A percentile compares a stretch with the other conserved stretches of the same genome.
phyloP scores from a whole-genome alignment of 2,888 invertebrate genomes.

The Syrphus vitripennis region DNA sequence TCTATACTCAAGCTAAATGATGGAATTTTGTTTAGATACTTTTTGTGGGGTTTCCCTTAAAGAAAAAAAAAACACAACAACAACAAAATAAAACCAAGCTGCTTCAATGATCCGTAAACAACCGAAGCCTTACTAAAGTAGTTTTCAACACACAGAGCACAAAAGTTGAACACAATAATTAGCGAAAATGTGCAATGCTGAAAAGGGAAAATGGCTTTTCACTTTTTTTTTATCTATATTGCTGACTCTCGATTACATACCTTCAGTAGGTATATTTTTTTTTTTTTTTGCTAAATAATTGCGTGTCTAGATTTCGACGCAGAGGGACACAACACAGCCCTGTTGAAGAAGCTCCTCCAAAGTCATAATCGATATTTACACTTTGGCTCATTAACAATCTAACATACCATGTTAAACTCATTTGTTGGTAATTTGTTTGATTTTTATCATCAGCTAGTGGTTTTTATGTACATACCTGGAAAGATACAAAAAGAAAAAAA shows the following conservation, averaged over 20 bases:
- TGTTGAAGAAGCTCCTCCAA: slow-evolving; percentile 11
- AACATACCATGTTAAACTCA: slow-evolving; percentile 11
- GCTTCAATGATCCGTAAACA: slow-evolving; percentile 67
- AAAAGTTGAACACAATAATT: slow-evolving; percentile 53
- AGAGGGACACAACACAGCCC: not conserved
- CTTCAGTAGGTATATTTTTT: not conserved
- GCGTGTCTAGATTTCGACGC: not conserved
- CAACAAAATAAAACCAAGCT: slow-evolving; percentile 62
- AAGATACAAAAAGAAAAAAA: slow-evolving; percentile 29
- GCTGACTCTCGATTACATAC: not conserved
- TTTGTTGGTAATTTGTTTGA: slow-evolving; percentile 15
- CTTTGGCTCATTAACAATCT: slow-evolving; percentile 42
- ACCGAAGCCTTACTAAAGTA: slow-evolving; percentile 57
- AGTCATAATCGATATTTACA: slow-evolving; percentile 54
- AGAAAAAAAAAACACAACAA: not conserved
- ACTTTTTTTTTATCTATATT: not conserved
- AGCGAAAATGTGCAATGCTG: slow-evolving; percentile 48
- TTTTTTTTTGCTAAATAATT: slow-evolving; percentile 26
- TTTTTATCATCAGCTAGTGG: not conserved
- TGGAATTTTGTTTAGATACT: slow-evolving; percentile 18
- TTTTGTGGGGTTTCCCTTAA: slow-evolving; percentile 53
- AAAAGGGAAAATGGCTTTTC: slow-evolving; percentile 23
- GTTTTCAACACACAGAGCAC: not conserved
- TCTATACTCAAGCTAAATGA: slow-evolving; percentile 26
- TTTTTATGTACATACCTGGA: slow-evolving; percentile 57